A percentile compares a stretch with the other conserved stretches of the same genome.
Evolutionary conservation across 2,113 vertebrate genomes (phyloP).

Genomic region (Sturnus vulgaris): DNA sequence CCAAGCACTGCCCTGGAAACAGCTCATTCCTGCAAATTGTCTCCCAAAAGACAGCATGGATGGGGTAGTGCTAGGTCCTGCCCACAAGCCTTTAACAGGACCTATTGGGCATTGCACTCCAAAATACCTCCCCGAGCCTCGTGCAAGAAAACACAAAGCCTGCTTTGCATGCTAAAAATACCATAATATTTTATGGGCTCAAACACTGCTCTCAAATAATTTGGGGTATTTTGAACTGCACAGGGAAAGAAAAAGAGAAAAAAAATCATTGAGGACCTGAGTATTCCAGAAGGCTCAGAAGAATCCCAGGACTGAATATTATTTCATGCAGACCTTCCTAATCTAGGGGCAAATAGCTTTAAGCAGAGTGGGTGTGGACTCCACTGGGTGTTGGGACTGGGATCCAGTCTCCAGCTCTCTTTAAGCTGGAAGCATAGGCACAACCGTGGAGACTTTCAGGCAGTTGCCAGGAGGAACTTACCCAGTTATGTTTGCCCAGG

Average conservation of each 20-base stretch:
- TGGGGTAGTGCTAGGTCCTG: background rate
- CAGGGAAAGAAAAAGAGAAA: background rate
- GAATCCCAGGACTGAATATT: background rate
- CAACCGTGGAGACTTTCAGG: accelerated
- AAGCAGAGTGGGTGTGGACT: background rate
- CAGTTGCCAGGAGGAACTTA: background rate
- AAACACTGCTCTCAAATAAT: background rate
- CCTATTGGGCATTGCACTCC: background rate
- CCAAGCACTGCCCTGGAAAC: background rate
- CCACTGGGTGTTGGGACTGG: background rate
- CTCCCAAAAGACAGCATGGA: background rate
- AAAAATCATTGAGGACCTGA: background rate
- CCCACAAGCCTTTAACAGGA: background rate
- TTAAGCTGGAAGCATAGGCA: background rate
- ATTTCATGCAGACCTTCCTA: background rate
- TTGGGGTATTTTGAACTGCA: background rate
- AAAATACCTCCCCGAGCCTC: background rate
- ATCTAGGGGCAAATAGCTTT: background rate
- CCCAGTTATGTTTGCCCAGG: too few relatives aligned
- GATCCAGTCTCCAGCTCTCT: background rate
- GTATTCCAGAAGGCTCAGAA: background rate
- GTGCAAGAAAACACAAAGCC: background rate
- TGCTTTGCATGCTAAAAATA: background rate
- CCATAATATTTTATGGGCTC: background rate
- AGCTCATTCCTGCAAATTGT: background rate